A percentile compares a stretch with the other conserved stretches of the same genome.
phyloP scores from a whole-genome alignment of 2,888 invertebrate genomes.

The Sicus ferrugineus region DNA sequence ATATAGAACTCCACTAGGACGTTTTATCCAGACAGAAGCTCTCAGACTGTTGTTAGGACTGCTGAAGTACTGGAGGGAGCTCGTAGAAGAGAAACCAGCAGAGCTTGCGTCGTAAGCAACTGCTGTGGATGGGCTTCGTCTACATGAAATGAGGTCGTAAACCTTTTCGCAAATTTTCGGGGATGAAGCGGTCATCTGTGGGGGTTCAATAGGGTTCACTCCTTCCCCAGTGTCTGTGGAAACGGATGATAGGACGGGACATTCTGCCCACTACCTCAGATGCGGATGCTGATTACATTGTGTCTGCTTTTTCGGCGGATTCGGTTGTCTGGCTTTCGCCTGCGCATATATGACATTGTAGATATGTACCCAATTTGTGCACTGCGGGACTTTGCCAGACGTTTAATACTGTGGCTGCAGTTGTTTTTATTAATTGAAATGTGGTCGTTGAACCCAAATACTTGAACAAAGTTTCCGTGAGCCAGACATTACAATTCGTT shows the following conservation, averaged over 20 bases:
- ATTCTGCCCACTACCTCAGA: background rate
- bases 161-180: slow-evolving; percentile 48
- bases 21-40: slow-evolving; percentile 2
- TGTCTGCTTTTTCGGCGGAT: slow-evolving; percentile 14
- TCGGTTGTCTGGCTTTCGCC: slow-evolving; percentile 1
- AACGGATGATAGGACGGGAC: slow-evolving; percentile 1
- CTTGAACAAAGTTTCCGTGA: slow-evolving; percentile 10
- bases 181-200: slow-evolving; percentile 29
- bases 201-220: slow-evolving; percentile 4
- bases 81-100: slow-evolving; percentile 3
- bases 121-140: background rate
- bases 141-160: slow-evolving; percentile 57
- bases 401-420: background rate
- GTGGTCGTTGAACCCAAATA: slow-evolving; percentile 28
- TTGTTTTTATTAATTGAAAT: slow-evolving; percentile 25
- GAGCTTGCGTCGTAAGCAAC: slow-evolving; percentile 10
- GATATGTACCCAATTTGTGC: slow-evolving; percentile 21
- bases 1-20: background rate
- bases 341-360: background rate
- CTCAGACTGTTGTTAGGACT: slow-evolving; percentile 12
- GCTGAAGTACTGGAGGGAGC: background rate
- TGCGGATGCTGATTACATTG: slow-evolving; percentile 21
- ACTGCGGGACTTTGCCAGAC: slow-evolving; percentile 27
- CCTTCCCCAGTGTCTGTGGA: background rate
- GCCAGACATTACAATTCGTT: slow-evolving; percentile 17